Percentiles rank a stretch among this genome's conserved stretches.
Conservation (phyloP, 2,888 invertebrate genomes). For the Halictus ligatus region DNA sequence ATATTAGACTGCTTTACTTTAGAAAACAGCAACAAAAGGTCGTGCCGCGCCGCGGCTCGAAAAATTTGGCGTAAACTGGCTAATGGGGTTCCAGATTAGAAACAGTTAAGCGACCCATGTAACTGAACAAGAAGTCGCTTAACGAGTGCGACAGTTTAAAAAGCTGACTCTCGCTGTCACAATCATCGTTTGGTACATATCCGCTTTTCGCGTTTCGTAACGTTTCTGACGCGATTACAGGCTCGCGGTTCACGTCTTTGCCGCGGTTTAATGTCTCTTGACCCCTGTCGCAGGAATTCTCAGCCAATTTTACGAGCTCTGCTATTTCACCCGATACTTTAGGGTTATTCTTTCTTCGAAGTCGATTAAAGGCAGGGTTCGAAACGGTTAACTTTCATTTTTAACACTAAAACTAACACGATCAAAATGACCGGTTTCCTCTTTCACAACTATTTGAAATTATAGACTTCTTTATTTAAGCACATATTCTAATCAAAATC, state of each 20-base stretch:
- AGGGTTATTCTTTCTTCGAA: not conserved
- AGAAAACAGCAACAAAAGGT: no score
- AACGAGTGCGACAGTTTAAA: slow-evolving; percentile 18
- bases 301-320: not conserved
- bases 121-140: slow-evolving; percentile 15
- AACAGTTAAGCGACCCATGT: slow-evolving; percentile 1
- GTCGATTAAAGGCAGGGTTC: no score
- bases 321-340: not conserved
- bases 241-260: slow-evolving; percentile 57
- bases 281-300: slow-evolving; percentile 35
- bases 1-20: no score
- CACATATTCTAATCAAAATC: no score
- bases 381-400: no score
- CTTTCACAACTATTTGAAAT: no score
- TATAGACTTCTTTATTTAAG: no score
- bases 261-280: slow-evolving; percentile 44
- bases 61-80: slow-evolving; percentile 15
- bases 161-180: slow-evolving; percentile 28
- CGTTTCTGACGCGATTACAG: slow-evolving; percentile 54
- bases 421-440: no score
- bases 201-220: slow-evolving; percentile 65
- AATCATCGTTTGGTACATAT: slow-evolving; percentile 39
- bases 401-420: no score
- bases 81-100: not conserved
- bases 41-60: not conserved